phyloP scores from a whole-genome alignment of 2,113 vertebrate genomes.

The Protobothrops flavoviridis region DNA sequence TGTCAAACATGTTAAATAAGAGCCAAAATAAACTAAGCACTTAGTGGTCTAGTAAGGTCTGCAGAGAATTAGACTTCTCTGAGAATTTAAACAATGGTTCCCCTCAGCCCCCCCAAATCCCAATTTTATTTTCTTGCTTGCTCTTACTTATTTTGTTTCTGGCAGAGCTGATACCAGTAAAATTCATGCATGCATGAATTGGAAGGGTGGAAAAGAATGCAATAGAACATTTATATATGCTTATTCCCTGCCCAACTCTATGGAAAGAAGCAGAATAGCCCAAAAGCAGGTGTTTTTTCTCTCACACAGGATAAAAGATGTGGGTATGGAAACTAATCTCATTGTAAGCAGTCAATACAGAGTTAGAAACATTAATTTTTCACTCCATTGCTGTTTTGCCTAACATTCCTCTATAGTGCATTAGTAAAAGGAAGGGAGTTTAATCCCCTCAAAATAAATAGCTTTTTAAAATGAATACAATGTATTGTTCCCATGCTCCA shows the following conservation, averaged over 20 bases:
- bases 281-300: background rate
- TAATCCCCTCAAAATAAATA: slow-evolving; percentile 22
- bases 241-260: background rate
- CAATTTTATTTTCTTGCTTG: background rate
- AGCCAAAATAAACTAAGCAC: background rate
- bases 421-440: slow-evolving; percentile 1
- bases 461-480: slow-evolving; percentile 42
- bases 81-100: background rate
- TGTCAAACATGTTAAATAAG: background rate
- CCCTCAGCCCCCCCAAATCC: background rate
- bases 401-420: background rate
- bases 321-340: background rate
- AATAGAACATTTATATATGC: background rate
- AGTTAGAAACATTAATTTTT: slow-evolving; percentile 2
- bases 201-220: background rate
- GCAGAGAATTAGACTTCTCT: background rate
- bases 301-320: background rate
- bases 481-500: background rate
- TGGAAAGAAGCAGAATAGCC: background rate
- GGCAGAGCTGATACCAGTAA: background rate
- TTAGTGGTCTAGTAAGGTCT: background rate
- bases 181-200: background rate
- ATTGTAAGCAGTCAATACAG: background rate
- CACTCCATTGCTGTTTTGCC: slow-evolving; percentile 9
- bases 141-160: background rate